These are phyloP conservation scores for Drosophila subsilvestris DNA, from an alignment of 2,888 invertebrate species.

Conservation along the genomic window DNA sequence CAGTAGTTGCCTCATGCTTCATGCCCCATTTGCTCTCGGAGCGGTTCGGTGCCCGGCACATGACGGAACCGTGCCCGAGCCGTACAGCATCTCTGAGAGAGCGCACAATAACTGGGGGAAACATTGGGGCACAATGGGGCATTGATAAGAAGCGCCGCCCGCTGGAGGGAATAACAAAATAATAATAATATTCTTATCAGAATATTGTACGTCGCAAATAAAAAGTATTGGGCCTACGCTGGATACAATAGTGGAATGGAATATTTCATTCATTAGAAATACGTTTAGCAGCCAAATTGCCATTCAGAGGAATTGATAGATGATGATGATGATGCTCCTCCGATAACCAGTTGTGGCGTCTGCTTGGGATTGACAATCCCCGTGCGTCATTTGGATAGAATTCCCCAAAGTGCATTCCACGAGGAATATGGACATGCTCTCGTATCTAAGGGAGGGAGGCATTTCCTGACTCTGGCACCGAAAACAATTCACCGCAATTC, in stretches of 20 bases:
- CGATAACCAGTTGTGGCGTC: constrained; percentile 1
- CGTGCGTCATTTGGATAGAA: constrained; percentile 22
- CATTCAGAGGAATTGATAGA: constrained; percentile 4
- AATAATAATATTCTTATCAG: constrained; percentile 5
- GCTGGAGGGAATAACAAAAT: constrained; percentile 21
- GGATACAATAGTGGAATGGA: background rate
- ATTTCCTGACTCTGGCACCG: background rate
- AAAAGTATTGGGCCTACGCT: background rate
- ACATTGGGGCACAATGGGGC: constrained; percentile 5
- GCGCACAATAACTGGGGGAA: constrained; percentile 16
- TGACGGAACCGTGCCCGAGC: constrained; percentile 28
- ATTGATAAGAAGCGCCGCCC: constrained; percentile 25
- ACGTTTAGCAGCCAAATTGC: background rate
- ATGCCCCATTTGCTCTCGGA: background rate
- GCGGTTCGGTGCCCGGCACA: constrained; percentile 39
- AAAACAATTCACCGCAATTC: background rate
- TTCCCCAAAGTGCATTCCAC: constrained; percentile 22
- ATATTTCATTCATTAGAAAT: constrained; percentile 13
- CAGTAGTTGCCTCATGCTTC: constrained; percentile 18
- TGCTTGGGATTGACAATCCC: background rate
- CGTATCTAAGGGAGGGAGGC: background rate
- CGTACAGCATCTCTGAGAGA: constrained; percentile 1
- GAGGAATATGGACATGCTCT: constrained; percentile 5
- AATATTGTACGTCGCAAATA: constrained; percentile 30
- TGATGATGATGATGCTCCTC: background rate